These are phyloP conservation scores for Ommatoiulus sabulosus DNA, from an alignment of 2,888 invertebrate genomes.

Conservation along the genomic window DNA sequence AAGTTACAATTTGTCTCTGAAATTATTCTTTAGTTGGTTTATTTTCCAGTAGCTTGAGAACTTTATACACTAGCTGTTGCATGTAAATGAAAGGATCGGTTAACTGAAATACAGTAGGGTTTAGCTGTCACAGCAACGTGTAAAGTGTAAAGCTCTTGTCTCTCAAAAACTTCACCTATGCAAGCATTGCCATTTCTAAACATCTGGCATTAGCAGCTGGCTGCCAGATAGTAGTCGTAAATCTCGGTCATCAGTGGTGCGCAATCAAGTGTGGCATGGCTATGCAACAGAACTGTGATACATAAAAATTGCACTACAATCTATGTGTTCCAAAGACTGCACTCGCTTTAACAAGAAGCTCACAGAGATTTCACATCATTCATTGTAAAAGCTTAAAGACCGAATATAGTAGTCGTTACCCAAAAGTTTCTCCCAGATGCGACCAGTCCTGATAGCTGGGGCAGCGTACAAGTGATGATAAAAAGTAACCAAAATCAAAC, in stretches of 20 bases:
- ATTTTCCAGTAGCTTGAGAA: too few species aligned
- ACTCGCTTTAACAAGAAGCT: too few species aligned
- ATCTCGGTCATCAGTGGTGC: background rate
- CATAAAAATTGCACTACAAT: too few species aligned
- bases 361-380: too few species aligned
- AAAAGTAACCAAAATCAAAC: constrained; percentile 38
- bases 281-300: background rate
- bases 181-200: background rate
- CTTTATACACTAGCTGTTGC: too few species aligned
- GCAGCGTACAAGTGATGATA: constrained; percentile 12
- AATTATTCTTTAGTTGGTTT: too few species aligned
- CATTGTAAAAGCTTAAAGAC: background rate
- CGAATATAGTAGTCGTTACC: background rate
- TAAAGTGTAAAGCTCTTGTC: background rate
- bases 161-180: background rate
- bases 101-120: too few species aligned
- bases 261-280: background rate
- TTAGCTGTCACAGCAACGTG: too few species aligned
- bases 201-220: background rate
- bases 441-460: constrained; percentile 25
- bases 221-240: background rate
- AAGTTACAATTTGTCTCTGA: too few species aligned
- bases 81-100: too few species aligned
- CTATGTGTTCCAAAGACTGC: too few species aligned
- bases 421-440: constrained; percentile 8